These are phyloP conservation scores for Prorops nasuta DNA, from an alignment of 1,140 invertebrate genomes.

Conservation along the genomic window DNA sequence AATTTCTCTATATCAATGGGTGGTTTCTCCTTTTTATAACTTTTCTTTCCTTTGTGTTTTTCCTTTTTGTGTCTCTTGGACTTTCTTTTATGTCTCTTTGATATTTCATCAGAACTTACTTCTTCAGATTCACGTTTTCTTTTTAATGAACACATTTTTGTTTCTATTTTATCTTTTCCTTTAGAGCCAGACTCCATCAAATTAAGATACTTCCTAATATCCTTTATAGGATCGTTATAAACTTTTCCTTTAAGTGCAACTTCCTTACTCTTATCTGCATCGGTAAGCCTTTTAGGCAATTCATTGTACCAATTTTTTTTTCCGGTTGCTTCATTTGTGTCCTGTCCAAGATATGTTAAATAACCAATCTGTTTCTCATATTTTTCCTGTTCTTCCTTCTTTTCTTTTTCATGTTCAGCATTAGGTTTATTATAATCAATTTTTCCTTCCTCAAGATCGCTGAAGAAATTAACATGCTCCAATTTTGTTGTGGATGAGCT, in stretches of 20 bases:
- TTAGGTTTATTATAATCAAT: conserved; percentile 68
- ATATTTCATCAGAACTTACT: conserved; percentile 27
- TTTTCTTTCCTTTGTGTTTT: conserved; percentile 37
- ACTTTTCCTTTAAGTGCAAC: conserved; percentile 66
- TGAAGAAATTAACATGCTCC: conserved; percentile 88
- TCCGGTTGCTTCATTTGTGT: conserved; percentile 81
- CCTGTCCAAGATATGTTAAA: conserved; percentile 93
- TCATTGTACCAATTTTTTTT: conserved; percentile 82
- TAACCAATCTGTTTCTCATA: conserved; percentile 98
- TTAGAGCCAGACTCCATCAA: conserved; percentile 33
- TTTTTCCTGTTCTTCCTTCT: conserved; percentile 90
- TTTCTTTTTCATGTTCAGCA: conserved; percentile 86
- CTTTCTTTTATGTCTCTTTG: conserved; percentile 49
- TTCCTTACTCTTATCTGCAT: conserved; percentile 43
- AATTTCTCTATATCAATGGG: conserved; percentile 69
- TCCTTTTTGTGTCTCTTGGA: conserved; percentile 51
- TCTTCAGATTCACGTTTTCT: conserved; percentile 25
- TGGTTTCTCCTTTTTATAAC: conserved; percentile 29
- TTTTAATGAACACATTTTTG: conserved; percentile 3
- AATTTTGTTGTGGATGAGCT: conserved; percentile 24
- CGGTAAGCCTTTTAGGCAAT: conserved; percentile 56
- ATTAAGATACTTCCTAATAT: conserved; percentile 64
- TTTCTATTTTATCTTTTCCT: conserved; percentile 13
- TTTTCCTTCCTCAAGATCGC: conserved; percentile 76
- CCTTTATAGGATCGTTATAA: conserved; percentile 71